Conservation (phyloP, 2,797 vertebrate genomes). For the Urocyon cinereoargenteus region DNA sequence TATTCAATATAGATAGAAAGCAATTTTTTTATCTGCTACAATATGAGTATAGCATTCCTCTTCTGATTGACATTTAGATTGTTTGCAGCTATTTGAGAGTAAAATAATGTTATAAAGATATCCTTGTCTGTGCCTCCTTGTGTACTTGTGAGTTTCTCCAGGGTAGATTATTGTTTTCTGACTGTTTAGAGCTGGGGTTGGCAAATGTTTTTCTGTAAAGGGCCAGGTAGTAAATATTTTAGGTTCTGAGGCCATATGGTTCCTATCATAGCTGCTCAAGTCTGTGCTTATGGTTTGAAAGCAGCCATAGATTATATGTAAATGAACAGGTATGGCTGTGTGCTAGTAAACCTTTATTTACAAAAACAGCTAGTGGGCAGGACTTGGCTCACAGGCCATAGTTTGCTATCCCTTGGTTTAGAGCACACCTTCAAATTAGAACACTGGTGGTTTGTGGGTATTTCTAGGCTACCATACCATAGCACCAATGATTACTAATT, state of each 20-base stretch:
- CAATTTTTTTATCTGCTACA: background rate
- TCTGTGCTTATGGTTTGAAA: background rate
- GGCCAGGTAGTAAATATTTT: background rate
- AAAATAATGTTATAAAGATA: constrained; percentile 41
- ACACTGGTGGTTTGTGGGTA: background rate
- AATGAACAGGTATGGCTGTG: background rate
- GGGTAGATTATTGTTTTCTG: constrained; percentile 12
- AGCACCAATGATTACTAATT: background rate
- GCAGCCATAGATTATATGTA: background rate
- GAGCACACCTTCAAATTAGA: background rate
- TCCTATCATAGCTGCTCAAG: background rate
- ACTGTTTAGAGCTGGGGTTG: constrained; percentile 31
- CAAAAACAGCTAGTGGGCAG: background rate
- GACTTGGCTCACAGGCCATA: background rate
- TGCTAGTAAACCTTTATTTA: constrained; percentile 39
- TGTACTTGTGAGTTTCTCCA: constrained; percentile 14
- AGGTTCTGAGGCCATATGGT: background rate
- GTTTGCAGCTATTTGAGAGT: constrained; percentile 33
- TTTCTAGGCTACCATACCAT: background rate
- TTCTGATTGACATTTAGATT: constrained; percentile 48
- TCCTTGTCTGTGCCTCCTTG: background rate
- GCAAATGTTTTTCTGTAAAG: background rate
- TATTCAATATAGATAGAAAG: background rate
- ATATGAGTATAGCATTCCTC: background rate
- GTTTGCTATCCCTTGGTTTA: background rate